These are phyloP conservation scores for Cyanoramphus novaezelandiae DNA, from an alignment of 2,113 vertebrate genomes.

Conservation along the genomic window DNA sequence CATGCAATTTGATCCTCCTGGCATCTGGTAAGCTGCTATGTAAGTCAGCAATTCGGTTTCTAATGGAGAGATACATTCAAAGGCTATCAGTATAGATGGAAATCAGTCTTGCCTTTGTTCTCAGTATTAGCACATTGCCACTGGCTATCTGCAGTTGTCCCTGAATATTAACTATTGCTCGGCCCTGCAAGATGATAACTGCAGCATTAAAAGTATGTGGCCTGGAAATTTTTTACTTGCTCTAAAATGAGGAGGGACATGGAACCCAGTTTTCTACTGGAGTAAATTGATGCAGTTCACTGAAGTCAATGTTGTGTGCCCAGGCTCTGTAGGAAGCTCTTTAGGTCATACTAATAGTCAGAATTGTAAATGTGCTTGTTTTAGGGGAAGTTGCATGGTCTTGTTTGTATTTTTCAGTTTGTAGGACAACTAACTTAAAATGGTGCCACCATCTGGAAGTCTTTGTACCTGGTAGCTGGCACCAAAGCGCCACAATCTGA, in stretches of 20 bases:
- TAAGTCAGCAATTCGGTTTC: slow-evolving; percentile 24
- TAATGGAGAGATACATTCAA: not conserved
- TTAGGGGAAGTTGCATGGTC: not conserved
- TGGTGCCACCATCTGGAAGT: not conserved
- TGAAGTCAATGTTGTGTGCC: not conserved
- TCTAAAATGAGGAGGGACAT: not conserved
- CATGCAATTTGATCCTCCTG: slow-evolving; percentile 28
- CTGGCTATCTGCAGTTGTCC: not conserved
- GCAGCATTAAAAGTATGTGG: not conserved
- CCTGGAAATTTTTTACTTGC: not conserved
- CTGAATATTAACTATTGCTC: not conserved
- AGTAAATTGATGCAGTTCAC: not conserved
- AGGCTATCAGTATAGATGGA: not conserved
- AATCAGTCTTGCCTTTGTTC: slow-evolving; percentile 2
- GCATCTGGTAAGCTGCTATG: slow-evolving; percentile 11
- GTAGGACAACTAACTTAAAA: not conserved
- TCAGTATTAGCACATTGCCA: not conserved
- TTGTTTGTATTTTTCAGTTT: not conserved
- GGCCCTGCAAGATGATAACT: not conserved
- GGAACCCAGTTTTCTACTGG: not conserved
- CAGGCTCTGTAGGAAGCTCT: not conserved
- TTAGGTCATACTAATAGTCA: not conserved
- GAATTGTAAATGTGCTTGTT: not conserved
- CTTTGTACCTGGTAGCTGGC: not conserved
- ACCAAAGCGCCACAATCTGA: not conserved